phyloP scores from a whole-genome alignment of 92 coral and sea anemone genomes.

The Blastomussa wellsi region DNA sequence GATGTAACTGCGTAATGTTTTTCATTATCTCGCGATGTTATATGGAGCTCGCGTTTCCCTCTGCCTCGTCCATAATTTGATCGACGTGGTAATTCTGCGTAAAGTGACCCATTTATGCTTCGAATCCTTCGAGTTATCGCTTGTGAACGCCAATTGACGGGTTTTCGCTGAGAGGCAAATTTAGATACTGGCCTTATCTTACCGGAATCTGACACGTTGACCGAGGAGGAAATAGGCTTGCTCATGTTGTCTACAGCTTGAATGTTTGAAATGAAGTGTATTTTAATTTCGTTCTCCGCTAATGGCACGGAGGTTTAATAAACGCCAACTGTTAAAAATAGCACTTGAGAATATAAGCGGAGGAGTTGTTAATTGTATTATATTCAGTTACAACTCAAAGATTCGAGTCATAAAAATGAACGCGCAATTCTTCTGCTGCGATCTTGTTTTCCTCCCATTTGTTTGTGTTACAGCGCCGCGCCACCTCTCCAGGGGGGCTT shows the following conservation, averaged over 20 bases:
- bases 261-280: slow-evolving; percentile 30
- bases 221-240: slow-evolving; percentile 35
- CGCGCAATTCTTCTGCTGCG: slow-evolving; percentile 3
- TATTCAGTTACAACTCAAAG: slow-evolving; percentile 15
- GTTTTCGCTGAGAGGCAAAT: slow-evolving; percentile 33
- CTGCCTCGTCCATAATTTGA: not conserved
- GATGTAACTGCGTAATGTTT: not conserved
- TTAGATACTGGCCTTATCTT: slow-evolving; percentile 36
- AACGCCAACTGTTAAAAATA: not conserved
- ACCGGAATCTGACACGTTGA: slow-evolving; percentile 52
- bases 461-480: slow-evolving; percentile 10
- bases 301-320: not conserved
- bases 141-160: not conserved
- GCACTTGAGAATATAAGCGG: not conserved
- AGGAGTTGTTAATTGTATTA: slow-evolving; percentile 25
- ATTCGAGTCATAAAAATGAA: not conserved
- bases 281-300: slow-evolving; percentile 40
- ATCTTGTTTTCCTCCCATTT: slow-evolving; percentile 9
- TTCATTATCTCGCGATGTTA: not conserved
- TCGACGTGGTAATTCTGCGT: not conserved
- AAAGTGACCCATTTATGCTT: not conserved
- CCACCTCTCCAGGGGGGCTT: slow-evolving; percentile 40
- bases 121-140: not conserved
- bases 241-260: slow-evolving; percentile 14
- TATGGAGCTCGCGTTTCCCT: slow-evolving; percentile 8